Evolutionary conservation across 2,797 vertebrate species (phyloP).

Genomic region (Spea hammondii): DNA sequence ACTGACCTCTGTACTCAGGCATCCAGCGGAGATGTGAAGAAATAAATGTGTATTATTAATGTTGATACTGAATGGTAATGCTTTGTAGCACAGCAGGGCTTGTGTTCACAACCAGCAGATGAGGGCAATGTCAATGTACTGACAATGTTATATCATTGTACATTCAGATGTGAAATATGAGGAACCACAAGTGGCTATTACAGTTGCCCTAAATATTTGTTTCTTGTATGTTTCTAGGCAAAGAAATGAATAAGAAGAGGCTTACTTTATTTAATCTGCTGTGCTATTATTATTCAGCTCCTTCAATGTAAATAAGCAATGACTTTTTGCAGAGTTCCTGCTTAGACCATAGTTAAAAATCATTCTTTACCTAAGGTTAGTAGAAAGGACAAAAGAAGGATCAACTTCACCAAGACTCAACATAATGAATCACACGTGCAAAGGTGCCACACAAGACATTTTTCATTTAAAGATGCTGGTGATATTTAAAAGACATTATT

Average conservation of each 20-base stretch:
- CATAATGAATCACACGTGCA: no score
- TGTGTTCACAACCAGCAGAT: constrained; percentile 40
- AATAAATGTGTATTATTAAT: constrained; percentile 50
- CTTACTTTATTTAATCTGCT: not conserved
- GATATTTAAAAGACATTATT: no score
- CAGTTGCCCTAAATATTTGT: constrained; percentile 15
- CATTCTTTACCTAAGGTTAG: no score
- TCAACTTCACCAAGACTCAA: no score
- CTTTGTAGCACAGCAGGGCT: constrained; percentile 47
- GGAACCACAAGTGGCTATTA: constrained; percentile 29
- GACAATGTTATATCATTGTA: constrained; percentile 40
- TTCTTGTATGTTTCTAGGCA: constrained; percentile 18
- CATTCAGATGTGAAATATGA: constrained; percentile 31
- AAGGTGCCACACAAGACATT: no score
- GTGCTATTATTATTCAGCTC: not conserved
- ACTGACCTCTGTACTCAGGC: constrained; percentile 41
- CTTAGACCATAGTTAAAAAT: not conserved
- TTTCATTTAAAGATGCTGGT: no score
- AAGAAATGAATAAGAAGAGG: not conserved
- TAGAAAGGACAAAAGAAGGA: no score
- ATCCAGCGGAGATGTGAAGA: constrained; percentile 43
- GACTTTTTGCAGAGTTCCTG: not conserved
- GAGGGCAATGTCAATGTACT: constrained; percentile 48
- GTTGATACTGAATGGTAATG: constrained; percentile 45
- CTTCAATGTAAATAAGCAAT: not conserved